phyloP scores from a whole-genome alignment of 2,888 invertebrate genomes.

The Synergus japonicus region DNA sequence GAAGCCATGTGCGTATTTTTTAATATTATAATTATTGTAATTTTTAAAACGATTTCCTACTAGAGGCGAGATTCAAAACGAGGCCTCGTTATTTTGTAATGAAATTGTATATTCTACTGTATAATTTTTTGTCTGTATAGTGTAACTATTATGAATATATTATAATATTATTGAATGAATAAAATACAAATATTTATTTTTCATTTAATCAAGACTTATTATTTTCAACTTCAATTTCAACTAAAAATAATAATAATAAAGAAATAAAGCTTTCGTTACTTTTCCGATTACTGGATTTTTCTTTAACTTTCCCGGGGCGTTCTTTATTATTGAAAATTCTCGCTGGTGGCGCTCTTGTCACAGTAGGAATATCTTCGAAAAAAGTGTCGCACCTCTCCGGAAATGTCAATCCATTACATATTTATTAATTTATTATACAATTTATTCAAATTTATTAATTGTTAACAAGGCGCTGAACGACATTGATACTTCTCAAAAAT shows the following conservation, averaged over 20 bases:
- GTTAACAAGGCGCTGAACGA: background rate
- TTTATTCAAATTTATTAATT: background rate
- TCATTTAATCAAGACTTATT: slow-evolving; percentile 42
- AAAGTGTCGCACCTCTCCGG: background rate
- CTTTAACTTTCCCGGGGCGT: background rate
- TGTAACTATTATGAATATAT: slow-evolving; percentile 56
- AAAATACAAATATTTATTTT: slow-evolving; percentile 68
- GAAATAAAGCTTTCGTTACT: background rate
- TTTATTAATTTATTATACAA: background rate
- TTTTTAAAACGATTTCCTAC: background rate
- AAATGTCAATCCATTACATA: background rate
- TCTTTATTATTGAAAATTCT: background rate
- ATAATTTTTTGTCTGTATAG: slow-evolving; percentile 57
- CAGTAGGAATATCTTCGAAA: slow-evolving; percentile 9
- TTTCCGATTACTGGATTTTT: background rate
- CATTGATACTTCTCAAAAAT: background rate
- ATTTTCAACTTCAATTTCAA: background rate
- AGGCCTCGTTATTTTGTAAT: slow-evolving; percentile 53
- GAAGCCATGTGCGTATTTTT: background rate
- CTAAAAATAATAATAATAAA: background rate
- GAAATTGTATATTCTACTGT: slow-evolving; percentile 59
- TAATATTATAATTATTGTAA: background rate
- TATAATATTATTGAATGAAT: slow-evolving; percentile 55
- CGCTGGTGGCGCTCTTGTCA: background rate
- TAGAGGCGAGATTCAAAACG: background rate